These are phyloP conservation scores for Diplazon laetatorius DNA, from an alignment of 2,888 invertebrate genomes.

Conservation along the genomic window DNA sequence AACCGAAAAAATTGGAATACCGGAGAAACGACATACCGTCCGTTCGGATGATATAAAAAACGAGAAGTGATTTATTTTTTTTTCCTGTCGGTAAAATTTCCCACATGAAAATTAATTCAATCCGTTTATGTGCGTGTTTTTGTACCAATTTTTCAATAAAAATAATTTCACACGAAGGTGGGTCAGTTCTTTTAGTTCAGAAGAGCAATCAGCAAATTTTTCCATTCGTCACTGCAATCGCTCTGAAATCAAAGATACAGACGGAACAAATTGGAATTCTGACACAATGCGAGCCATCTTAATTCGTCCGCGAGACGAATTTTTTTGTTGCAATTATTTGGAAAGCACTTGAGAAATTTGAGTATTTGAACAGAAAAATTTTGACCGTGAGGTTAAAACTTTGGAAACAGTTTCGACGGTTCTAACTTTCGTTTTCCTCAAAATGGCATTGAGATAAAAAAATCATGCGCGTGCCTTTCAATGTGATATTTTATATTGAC, in stretches of 20 bases:
- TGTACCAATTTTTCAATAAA: slow-evolving; percentile 11
- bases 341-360: neutral
- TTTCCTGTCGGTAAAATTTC: neutral
- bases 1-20: slow-evolving; percentile 36
- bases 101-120: neutral
- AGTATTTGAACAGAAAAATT: neutral
- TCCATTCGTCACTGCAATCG: slow-evolving; percentile 77
- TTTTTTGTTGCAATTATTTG: slow-evolving; percentile 11
- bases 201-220: slow-evolving; percentile 79
- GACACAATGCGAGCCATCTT: neutral
- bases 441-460: slow-evolving; percentile 34
- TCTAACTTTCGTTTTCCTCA: neutral
- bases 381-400: neutral
- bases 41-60: slow-evolving; percentile 55
- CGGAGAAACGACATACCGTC: slow-evolving; percentile 34
- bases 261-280: slow-evolving; percentile 30
- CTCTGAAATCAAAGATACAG: slow-evolving; percentile 76
- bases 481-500: too few species aligned
- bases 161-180: slow-evolving; percentile 21
- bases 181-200: slow-evolving; percentile 73
- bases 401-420: neutral
- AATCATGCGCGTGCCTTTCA: neutral
- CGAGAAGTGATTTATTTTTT: neutral
- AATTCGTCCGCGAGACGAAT: neutral
- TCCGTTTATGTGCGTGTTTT: neutral